These are phyloP conservation scores for Geotrupes spiniger DNA, from an alignment of 2,888 invertebrate species.

Conservation along the genomic window DNA sequence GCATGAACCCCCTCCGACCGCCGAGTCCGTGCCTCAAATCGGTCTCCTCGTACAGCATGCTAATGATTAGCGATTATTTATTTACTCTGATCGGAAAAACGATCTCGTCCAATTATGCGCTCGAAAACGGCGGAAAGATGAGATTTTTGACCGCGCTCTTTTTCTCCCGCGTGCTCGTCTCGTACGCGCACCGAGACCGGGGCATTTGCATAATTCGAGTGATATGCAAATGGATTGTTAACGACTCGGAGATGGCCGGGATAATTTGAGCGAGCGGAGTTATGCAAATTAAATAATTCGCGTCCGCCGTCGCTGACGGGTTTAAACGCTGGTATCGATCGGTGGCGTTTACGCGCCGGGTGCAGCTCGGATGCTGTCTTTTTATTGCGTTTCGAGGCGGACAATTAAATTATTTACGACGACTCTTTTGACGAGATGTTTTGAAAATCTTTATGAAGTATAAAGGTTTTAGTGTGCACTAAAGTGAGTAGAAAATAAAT, in stretches of 20 bases:
- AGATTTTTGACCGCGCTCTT: slow-evolving; percentile 7
- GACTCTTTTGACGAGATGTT: too few relatives aligned
- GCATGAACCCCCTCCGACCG: slow-evolving; percentile 7
- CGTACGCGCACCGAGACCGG: neutral
- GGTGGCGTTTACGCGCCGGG: too few relatives aligned
- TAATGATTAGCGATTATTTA: slow-evolving; percentile 21
- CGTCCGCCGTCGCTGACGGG: neutral
- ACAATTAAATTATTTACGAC: too few relatives aligned
- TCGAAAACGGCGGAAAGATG: slow-evolving; percentile 14
- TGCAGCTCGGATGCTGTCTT: too few relatives aligned
- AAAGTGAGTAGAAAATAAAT: too few relatives aligned
- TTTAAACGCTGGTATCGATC: too few relatives aligned
- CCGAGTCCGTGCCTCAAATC: neutral
- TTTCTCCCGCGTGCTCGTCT: neutral
- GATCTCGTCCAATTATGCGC: slow-evolving; percentile 18
- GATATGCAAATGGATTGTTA: slow-evolving; percentile 6
- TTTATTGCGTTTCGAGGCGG: too few relatives aligned
- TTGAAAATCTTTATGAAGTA: too few relatives aligned
- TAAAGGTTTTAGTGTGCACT: too few relatives aligned
- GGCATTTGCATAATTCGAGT: slow-evolving; percentile 6
- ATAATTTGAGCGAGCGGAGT: slow-evolving; percentile 2
- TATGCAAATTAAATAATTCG: slow-evolving; percentile 2
- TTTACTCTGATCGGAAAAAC: slow-evolving; percentile 18
- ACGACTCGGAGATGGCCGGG: neutral
- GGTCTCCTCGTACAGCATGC: slow-evolving; percentile 12